Evolutionary conservation across 37 sponge, comb jelly and placozoan species (phyloP), one percentile per base, ranked within the genome.

Genomic region (Beroe ovata): DNA sequence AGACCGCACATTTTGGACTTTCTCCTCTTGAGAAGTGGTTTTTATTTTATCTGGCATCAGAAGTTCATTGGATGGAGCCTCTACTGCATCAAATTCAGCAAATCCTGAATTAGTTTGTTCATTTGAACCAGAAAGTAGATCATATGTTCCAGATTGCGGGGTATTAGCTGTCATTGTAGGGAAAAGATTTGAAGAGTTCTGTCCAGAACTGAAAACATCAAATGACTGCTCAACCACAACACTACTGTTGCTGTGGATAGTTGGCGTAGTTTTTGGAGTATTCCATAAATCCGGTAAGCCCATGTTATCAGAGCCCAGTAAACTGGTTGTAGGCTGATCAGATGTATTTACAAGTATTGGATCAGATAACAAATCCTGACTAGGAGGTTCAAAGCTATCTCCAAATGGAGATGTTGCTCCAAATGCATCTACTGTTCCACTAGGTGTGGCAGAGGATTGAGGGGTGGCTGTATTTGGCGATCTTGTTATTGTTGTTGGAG

Each of bases 201-300:
- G 18, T 25, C 54, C 84, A 42, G 84, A 11, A 23, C 47, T 77
- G 47, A 77, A 77, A 8, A 77, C 38, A 36, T 77, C 54, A 42
- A 77, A 77, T 0, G 84, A 77, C 21, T 77, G 84, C 47, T 77
- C 84, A 77, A 42, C 54, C 0, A 77, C 84, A 21, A 77, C 69
- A 30, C 30, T 66, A 32, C 30, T 77, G 42, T 77, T 39, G 47
- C 41, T 77, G 28, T 77, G 84, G 41, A 77, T 77, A 21, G 54
- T 32, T 39, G 84, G 84, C 14, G 32, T 37, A 66, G 69, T 11
- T 22, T 77, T 77, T n/a, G 84, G 84, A 23, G 26, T 42, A 25
- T 39, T 42, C 84, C 84, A 77, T 11, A 77, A 54, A 39, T 42
- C 84, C 41, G 84, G 42, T 40, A 77, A 54, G 38, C 4, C 71